phyloP scores from a whole-genome alignment of 2,888 invertebrate species.

The Xanthia icteritia region DNA sequence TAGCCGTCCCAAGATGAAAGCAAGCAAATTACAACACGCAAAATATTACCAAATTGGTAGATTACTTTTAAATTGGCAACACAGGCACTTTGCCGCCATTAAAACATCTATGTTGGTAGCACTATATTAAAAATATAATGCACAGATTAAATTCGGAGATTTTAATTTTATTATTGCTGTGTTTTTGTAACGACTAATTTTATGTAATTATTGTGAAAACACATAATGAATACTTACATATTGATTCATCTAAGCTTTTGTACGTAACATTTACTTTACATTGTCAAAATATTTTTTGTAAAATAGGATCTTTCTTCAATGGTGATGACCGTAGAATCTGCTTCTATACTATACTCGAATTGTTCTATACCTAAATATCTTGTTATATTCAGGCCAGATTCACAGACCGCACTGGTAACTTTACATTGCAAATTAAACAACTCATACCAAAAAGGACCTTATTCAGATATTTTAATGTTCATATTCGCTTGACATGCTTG shows the following conservation, averaged over 20 bases:
- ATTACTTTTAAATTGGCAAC: constrained; percentile 50
- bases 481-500: neutral
- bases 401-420: neutral
- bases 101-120: constrained; percentile 46
- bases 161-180: constrained; percentile 55
- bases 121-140: constrained; percentile 64
- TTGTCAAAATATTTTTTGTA: neutral
- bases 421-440: neutral
- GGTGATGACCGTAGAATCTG: neutral
- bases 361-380: too few relatives aligned
- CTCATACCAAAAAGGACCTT: neutral
- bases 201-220: constrained; percentile 31
- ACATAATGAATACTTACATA: constrained; percentile 9
- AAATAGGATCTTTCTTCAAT: neutral
- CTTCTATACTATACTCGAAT: neutral
- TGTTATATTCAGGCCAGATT: neutral
- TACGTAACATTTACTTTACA: constrained; percentile 6
- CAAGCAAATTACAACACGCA: constrained; percentile 66
- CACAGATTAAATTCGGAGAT: constrained; percentile 64
- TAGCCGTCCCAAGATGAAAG: constrained; percentile 54
- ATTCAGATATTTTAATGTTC: too few relatives aligned
- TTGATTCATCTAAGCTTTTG: constrained; percentile 22
- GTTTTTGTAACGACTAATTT: constrained; percentile 24
- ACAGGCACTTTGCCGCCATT: constrained; percentile 48
- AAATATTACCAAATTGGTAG: constrained; percentile 60